A percentile compares a stretch with the other conserved stretches of the same genome.
phyloP scores from a whole-genome alignment of 2,888 invertebrate genomes.

The Dicycla oo region DNA sequence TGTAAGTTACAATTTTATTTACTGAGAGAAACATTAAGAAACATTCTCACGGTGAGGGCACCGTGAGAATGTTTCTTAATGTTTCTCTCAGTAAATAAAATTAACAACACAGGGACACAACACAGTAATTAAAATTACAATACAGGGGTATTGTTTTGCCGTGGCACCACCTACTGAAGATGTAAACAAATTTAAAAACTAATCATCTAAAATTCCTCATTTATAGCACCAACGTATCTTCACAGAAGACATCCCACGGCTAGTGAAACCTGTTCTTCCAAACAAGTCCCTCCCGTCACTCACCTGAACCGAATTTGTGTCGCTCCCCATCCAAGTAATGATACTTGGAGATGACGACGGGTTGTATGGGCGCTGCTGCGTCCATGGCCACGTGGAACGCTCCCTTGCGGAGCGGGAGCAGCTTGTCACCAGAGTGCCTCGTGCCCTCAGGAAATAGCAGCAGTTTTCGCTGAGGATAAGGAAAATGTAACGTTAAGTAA shows the following conservation, averaged over 20 bases:
- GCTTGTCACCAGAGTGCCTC: slow-evolving; percentile 93
- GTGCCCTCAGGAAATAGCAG: slow-evolving; percentile 98
- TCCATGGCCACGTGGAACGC: slow-evolving; percentile 98
- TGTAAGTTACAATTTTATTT: background rate
- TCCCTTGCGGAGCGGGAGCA: slow-evolving; percentile 98
- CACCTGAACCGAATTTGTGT: slow-evolving; percentile 92
- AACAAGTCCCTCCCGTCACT: slow-evolving; percentile 46
- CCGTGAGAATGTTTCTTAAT: too few relatives aligned
- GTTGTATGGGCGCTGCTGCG: slow-evolving; percentile 96
- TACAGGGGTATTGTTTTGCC: background rate
- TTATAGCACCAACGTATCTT: background rate
- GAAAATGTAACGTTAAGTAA: background rate
- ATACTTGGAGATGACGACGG: slow-evolving; percentile 96
- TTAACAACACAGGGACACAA: too few relatives aligned
- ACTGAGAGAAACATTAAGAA: background rate
- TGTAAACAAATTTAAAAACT: background rate
- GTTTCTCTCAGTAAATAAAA: too few relatives aligned
- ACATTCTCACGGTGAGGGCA: slow-evolving; percentile 4
- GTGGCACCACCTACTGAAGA: background rate
- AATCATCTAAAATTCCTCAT: background rate
- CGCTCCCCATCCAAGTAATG: slow-evolving; percentile 92
- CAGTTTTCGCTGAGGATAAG: slow-evolving; percentile 92
- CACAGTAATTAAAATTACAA: too few relatives aligned
- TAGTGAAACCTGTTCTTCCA: slow-evolving; percentile 25
- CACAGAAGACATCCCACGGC: slow-evolving; percentile 6